Evolutionary conservation across 2,797 vertebrate species (phyloP).

Genomic region (Clarias pachynema): DNA sequence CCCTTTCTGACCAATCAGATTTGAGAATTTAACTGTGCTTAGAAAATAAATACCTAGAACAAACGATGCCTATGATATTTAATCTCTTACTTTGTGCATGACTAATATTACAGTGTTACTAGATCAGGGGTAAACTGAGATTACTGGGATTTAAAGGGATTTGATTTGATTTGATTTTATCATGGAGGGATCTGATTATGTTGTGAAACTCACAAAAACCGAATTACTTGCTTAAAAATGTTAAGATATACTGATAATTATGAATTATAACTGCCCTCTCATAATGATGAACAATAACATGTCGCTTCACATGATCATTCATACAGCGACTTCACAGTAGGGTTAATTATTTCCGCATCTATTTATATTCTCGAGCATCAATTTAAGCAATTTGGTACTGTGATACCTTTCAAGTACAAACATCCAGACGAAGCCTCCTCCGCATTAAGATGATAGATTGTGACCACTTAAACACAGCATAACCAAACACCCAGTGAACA

Average conservation of each 20-base stretch:
- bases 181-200: background rate
- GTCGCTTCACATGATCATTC: background rate
- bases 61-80: background rate
- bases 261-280: background rate
- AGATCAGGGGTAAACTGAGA: background rate
- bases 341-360: background rate
- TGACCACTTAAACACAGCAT: background rate
- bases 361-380: background rate
- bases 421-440: background rate
- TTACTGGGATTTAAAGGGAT: background rate
- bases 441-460: constrained; percentile 1
- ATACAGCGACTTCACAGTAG: too few relatives aligned
- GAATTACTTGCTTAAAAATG: background rate
- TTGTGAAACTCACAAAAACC: background rate
- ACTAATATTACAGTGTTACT: background rate
- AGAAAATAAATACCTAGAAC: background rate
- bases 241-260: background rate
- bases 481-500: background rate
- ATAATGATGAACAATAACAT: background rate
- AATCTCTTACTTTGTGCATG: background rate
- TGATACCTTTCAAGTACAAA: background rate
- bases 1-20: background rate
- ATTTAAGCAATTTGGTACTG: background rate
- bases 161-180: background rate
- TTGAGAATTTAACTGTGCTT: background rate